These are phyloP conservation scores for Acanthiza pusilla DNA, from an alignment of 2,797 vertebrate genomes.

Conservation along the genomic window DNA sequence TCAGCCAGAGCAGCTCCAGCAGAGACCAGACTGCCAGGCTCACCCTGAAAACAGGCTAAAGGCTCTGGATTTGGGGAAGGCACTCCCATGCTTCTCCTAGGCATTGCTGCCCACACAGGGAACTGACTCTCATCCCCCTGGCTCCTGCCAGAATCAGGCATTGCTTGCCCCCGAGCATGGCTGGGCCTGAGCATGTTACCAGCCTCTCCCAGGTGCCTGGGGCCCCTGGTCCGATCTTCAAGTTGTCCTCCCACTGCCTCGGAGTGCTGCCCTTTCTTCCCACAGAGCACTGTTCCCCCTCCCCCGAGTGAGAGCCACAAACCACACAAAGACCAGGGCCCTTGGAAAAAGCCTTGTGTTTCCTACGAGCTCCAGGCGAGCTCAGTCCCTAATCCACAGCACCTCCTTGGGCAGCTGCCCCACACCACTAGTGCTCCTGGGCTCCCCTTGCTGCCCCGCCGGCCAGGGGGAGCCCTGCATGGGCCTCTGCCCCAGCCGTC, in stretches of 20 bases:
- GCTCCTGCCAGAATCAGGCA: not conserved
- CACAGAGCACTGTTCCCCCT: rapidly evolving
- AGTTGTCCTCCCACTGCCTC: rapidly evolving
- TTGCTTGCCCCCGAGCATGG: not conserved
- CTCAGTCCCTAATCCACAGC: not conserved
- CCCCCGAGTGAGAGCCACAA: not conserved
- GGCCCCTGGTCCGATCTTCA: not conserved
- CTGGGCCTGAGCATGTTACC: not conserved
- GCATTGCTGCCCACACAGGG: not conserved
- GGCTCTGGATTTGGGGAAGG: not conserved
- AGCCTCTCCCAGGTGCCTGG: not conserved
- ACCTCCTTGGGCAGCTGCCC: not conserved
- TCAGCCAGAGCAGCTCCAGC: not conserved
- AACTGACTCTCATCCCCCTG: not conserved
- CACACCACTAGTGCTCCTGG: not conserved
- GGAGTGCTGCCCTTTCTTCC: rapidly evolving
- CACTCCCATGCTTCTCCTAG: rapidly evolving
- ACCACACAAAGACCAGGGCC: not conserved
- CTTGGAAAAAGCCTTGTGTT: not conserved
- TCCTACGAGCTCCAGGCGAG: not conserved
- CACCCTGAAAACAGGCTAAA: not conserved
- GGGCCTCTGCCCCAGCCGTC: not conserved
- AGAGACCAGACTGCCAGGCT: not conserved
- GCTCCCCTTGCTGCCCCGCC: rapidly evolving
- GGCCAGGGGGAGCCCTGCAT: not conserved